A percentile compares a stretch with the other conserved stretches of the same genome.
Conservation (phyloP, 2,113 vertebrate genomes). For the Bufo bufo region DNA sequence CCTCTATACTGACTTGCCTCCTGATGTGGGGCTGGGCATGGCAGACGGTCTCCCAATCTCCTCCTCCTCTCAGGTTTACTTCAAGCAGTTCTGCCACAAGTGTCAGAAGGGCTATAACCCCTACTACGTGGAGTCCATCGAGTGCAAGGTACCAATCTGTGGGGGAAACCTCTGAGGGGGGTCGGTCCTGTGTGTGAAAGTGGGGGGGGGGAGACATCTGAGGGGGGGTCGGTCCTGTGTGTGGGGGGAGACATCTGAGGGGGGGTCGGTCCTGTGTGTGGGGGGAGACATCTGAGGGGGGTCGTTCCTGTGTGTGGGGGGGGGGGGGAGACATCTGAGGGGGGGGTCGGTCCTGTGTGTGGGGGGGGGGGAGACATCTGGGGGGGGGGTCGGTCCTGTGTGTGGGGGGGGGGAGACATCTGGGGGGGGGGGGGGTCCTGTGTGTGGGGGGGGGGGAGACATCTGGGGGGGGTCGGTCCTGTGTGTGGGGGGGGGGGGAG, state of each 20-base stretch:
- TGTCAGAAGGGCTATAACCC: conserved; percentile 90
- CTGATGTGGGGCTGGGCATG: not conserved
- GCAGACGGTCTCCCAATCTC: not conserved
- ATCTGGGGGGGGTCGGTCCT: no score
- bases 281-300: not conserved
- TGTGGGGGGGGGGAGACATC: no score
- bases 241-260: no score
- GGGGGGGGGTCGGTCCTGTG: no score
- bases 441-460: not conserved
- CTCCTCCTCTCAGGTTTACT: conserved; percentile 83
- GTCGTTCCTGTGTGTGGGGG: no score
- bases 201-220: not conserved
- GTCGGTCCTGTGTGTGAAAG: not conserved
- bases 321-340: not conserved
- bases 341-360: not conserved
- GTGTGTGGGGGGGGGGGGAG: not conserved
- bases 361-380: no score
- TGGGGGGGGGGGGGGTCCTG: not conserved
- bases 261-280: no score
- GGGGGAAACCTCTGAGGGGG: not conserved
- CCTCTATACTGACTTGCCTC: not conserved
- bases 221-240: not conserved
- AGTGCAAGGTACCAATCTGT: conserved; percentile 81
- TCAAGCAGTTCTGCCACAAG: conserved; percentile 95
- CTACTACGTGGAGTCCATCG: conserved; percentile 90